Conservation (phyloP, 2,888 invertebrate species). For the Ramazzottius varieornatus region DNA sequence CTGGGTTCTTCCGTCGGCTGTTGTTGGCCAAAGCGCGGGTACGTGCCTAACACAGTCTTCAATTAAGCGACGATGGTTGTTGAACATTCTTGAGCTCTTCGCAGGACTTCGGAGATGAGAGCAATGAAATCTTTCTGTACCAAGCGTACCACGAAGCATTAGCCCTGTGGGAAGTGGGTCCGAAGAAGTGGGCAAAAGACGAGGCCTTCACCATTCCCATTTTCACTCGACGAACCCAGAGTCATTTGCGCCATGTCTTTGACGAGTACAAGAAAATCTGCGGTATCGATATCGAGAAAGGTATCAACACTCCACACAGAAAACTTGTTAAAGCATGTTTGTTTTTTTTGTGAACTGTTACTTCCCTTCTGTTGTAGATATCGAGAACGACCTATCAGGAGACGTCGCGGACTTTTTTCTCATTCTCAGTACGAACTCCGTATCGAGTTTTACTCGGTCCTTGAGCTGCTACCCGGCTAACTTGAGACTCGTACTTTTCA, state of each 20-base stretch:
- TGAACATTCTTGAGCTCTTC: not conserved
- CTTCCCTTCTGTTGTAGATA: not conserved
- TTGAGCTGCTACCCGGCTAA: not conserved
- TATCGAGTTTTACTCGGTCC: not conserved
- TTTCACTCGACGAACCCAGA: not conserved
- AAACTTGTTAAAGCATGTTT: not conserved
- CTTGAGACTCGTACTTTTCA: not conserved
- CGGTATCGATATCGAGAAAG: not conserved
- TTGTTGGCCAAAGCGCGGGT: not conserved
- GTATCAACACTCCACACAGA: not conserved
- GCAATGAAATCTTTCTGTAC: constrained; percentile 1
- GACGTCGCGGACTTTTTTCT: not conserved
- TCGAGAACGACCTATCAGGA: not conserved
- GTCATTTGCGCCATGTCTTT: not conserved
- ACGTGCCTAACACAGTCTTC: not conserved
- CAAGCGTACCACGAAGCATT: not conserved
- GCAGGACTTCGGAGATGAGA: not conserved
- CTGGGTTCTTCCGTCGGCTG: not conserved
- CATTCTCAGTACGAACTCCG: not conserved
- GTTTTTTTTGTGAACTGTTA: not conserved
- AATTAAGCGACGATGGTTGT: not conserved
- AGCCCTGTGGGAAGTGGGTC: not conserved
- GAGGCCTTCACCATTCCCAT: constrained; percentile 1
- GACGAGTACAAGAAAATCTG: not conserved
- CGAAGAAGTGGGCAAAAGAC: not conserved